A percentile compares a stretch with the other conserved stretches of the same genome.
These are phyloP conservation scores for Bombus impatiens DNA, from an alignment of 1,140 invertebrate genomes.

Conservation along the genomic window DNA sequence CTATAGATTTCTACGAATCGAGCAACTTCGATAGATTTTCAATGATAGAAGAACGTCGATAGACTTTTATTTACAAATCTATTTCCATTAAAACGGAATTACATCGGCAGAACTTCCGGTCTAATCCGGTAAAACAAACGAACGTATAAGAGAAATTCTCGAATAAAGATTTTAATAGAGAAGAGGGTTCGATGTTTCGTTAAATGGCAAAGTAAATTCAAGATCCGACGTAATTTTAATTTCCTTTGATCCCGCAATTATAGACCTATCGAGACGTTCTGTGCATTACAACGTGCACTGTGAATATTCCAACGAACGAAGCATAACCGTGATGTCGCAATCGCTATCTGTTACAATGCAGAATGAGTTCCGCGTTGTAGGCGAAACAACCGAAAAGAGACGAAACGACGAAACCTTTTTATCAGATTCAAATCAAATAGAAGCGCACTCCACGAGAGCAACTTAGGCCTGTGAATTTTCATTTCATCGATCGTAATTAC, in stretches of 20 bases:
- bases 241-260: not conserved
- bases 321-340: not conserved
- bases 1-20: not conserved
- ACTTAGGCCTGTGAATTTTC: not conserved
- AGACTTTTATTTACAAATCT: not conserved
- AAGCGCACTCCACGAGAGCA: not conserved
- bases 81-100: not conserved
- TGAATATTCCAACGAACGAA: not conserved
- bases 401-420: not conserved
- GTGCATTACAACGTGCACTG: not conserved
- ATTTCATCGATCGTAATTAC: not conserved
- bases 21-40: not conserved
- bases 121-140: not conserved
- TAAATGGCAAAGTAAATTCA: not conserved
- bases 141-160: too few species aligned
- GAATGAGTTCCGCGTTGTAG: not conserved
- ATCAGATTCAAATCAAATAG: not conserved
- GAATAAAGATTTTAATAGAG: too few species aligned
- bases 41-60: not conserved
- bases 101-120: accelerated
- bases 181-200: too few species aligned
- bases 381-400: not conserved
- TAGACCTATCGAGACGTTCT: too few species aligned
- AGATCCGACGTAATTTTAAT: not conserved
- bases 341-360: not conserved